A percentile compares a stretch with the other conserved stretches of the same genome.
These are phyloP conservation scores for Syngnathus rostellatus DNA, from an alignment of 2,797 vertebrate species.

Conservation along the genomic window DNA sequence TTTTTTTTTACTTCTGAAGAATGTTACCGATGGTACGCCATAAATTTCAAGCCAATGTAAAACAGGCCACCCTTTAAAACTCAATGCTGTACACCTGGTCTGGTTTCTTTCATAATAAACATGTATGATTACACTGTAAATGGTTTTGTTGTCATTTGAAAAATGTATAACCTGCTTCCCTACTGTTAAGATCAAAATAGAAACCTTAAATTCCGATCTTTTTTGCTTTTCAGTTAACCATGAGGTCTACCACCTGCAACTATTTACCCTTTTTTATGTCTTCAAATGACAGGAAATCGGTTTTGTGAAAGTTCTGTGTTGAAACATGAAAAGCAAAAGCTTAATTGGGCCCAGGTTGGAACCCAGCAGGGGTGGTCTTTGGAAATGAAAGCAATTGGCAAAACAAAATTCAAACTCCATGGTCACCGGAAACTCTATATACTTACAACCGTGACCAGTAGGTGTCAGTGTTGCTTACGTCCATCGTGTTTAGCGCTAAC, in stretches of 20 bases:
- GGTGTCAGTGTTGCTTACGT: constrained; percentile 30
- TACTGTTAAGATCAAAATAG: constrained; percentile 35
- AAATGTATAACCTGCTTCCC: constrained; percentile 8
- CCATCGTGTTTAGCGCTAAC: too few species aligned
- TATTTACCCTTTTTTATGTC: constrained; percentile 32
- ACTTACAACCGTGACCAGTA: constrained; percentile 37
- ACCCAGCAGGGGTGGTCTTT: constrained; percentile 53
- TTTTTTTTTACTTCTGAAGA: constrained; percentile 32
- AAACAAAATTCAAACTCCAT: constrained; percentile 40
- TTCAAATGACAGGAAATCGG: constrained; percentile 49
- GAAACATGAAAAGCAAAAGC: constrained; percentile 39
- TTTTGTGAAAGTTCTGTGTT: constrained; percentile 51
- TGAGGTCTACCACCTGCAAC: constrained; percentile 49
- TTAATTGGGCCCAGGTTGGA: constrained; percentile 38
- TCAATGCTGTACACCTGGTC: constrained; percentile 28
- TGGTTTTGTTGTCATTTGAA: constrained; percentile 47
- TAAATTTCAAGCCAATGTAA: constrained; percentile 36
- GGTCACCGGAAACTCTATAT: constrained; percentile 1
- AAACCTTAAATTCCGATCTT: constrained; percentile 62
- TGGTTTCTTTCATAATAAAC: constrained; percentile 42
- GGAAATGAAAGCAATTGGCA: constrained; percentile 74
- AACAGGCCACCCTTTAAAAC: constrained; percentile 46
- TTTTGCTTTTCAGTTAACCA: constrained; percentile 45
- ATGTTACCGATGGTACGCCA: constrained; percentile 25
- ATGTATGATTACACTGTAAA: constrained; percentile 34